These are phyloP conservation scores for Phthorimaea operculella DNA, from an alignment of 1,140 invertebrate genomes.

Conservation along the genomic window DNA sequence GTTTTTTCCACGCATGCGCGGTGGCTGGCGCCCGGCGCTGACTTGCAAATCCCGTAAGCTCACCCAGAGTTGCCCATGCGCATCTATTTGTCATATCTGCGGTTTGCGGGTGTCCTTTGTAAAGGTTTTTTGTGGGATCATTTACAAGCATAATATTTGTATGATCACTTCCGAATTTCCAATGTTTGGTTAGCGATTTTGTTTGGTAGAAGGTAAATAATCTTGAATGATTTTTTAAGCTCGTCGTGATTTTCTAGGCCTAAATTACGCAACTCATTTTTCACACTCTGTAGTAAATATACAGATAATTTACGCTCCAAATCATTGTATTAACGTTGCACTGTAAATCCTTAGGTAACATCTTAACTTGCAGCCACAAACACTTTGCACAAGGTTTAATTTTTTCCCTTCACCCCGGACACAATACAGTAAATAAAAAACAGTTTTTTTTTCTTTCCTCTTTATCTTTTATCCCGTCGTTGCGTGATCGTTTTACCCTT, in stretches of 20 bases:
- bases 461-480: conserved; percentile 21
- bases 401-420: neutral
- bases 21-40: conserved; percentile 28
- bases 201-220: no score
- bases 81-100: conserved; percentile 37
- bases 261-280: no score
- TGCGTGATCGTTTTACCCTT: conserved; percentile 35
- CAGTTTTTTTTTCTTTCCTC: neutral
- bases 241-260: no score
- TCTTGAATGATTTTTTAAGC: no score
- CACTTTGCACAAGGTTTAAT: neutral
- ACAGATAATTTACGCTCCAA: no score
- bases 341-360: no score
- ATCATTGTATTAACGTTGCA: no score
- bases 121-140: conserved; percentile 8
- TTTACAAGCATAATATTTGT: neutral
- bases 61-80: neutral
- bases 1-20: conserved; percentile 15
- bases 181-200: no score
- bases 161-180: neutral
- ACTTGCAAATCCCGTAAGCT: conserved; percentile 33
- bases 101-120: conserved; percentile 22
- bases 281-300: no score
- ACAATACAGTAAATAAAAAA: neutral
- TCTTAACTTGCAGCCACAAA: no score